Evolutionary conservation across 2,888 invertebrate species (phyloP).

Genomic region (Neria commutata): DNA sequence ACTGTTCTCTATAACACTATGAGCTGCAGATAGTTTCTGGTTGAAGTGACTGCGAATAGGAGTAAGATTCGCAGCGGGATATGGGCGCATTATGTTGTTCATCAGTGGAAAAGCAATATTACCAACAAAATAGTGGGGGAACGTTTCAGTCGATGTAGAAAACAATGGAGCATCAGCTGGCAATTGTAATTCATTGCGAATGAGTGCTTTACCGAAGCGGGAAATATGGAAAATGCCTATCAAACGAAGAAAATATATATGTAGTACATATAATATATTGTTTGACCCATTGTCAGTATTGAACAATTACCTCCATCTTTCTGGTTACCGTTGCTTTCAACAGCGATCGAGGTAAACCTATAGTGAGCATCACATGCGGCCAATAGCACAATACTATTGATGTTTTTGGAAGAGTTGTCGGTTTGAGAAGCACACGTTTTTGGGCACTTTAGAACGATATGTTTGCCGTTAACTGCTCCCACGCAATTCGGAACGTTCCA

Average conservation of each 20-base stretch:
- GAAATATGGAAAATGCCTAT: neutral
- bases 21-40: constrained; percentile 12
- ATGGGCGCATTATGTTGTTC: constrained; percentile 15
- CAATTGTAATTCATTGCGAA: constrained; percentile 30
- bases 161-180: neutral
- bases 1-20: constrained; percentile 14
- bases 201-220: neutral
- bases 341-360: too few species aligned
- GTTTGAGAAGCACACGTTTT: too few species aligned
- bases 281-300: neutral
- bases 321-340: too few species aligned
- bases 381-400: too few species aligned
- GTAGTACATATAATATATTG: too few species aligned
- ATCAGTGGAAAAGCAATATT: constrained; percentile 20
- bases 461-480: constrained; percentile 25
- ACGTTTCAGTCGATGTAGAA: neutral
- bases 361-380: too few species aligned
- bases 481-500: constrained; percentile 38
- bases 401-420: too few species aligned
- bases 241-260: too few species aligned
- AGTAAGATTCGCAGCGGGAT: too few species aligned
- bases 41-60: constrained; percentile 9
- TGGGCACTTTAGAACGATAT: constrained; percentile 40
- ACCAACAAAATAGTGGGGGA: constrained; percentile 20
- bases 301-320: neutral